A percentile compares a stretch with the other conserved stretches of the same genome.
Evolutionary conservation across 2,888 invertebrate species (phyloP).

Genomic region (Thera obeliscata): DNA sequence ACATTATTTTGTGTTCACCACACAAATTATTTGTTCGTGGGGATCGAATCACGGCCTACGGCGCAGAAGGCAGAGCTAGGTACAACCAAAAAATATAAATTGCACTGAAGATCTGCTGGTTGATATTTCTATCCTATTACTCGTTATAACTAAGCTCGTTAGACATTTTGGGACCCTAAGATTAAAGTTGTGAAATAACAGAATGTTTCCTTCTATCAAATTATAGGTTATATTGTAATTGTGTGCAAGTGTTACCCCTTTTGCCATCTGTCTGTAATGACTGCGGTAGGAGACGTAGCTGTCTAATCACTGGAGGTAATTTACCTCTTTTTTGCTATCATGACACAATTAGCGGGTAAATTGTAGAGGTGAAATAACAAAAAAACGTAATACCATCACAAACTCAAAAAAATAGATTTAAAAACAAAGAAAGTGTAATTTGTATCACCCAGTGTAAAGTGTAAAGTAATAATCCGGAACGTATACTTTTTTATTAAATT

Average conservation of each 20-base stretch:
- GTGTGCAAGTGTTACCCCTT: constrained; percentile 56
- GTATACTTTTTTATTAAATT: too few species aligned
- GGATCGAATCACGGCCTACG: too few species aligned
- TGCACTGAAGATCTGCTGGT: too few species aligned
- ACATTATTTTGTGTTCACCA: too few species aligned
- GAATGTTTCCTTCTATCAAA: constrained; percentile 45
- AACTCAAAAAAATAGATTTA: too few species aligned
- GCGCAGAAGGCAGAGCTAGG: too few species aligned
- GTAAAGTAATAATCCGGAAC: too few species aligned
- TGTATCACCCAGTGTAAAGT: too few species aligned
- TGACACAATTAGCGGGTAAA: constrained; percentile 22
- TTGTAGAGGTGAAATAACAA: background rate
- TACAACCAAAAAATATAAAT: too few species aligned
- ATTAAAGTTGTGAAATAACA: constrained; percentile 31
- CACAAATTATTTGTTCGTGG: too few species aligned
- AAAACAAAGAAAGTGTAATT: too few species aligned
- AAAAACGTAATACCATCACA: too few species aligned
- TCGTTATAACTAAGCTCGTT: constrained; percentile 16
- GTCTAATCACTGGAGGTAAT: constrained; percentile 25
- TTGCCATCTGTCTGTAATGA: constrained; percentile 61
- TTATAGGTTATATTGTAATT: constrained; percentile 54
- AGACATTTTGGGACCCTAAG: constrained; percentile 3
- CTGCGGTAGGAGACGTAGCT: constrained; percentile 48
- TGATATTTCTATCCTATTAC: background rate
- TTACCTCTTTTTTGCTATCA: constrained; percentile 21